These are phyloP conservation scores for Papilio helenus DNA, from an alignment of 1,140 invertebrate genomes.

Conservation along the genomic window DNA sequence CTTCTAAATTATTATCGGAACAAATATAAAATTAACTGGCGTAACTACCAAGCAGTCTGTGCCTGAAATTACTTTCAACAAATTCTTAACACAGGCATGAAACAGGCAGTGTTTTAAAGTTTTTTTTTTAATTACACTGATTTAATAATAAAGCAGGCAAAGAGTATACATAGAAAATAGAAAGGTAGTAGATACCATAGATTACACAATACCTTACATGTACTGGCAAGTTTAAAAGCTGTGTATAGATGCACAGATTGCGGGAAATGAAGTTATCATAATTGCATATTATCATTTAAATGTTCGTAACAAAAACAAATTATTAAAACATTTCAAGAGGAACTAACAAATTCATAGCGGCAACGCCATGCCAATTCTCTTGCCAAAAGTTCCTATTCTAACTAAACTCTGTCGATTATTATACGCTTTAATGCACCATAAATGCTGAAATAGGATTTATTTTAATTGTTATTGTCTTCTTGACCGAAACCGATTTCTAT, in stretches of 20 bases:
- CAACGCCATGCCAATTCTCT: not conserved
- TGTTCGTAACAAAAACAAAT: not conserved
- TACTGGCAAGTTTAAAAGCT: not conserved
- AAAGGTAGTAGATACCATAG: not conserved
- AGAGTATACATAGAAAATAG: not conserved
- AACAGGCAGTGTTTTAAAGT: not conserved
- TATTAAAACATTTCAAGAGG: not conserved
- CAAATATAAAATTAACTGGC: not conserved
- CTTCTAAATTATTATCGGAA: constrained; percentile 1
- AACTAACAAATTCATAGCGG: constrained; percentile 17
- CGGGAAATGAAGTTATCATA: not conserved
- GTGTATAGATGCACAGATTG: too few relatives aligned
- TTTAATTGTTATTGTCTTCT: not conserved
- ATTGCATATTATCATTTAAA: not conserved
- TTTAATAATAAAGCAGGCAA: not conserved
- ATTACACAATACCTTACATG: not conserved
- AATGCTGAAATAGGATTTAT: not conserved
- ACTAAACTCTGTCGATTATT: constrained; percentile 2
- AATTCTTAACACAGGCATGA: not conserved
- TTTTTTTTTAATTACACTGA: not conserved
- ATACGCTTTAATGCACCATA: not conserved
- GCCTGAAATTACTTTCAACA: not conserved
- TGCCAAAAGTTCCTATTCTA: not conserved
- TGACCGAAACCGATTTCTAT: not conserved
- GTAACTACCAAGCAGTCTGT: not conserved